Evolutionary conservation across 2,888 invertebrate species (phyloP).

Genomic region (Cancer borealis): DNA sequence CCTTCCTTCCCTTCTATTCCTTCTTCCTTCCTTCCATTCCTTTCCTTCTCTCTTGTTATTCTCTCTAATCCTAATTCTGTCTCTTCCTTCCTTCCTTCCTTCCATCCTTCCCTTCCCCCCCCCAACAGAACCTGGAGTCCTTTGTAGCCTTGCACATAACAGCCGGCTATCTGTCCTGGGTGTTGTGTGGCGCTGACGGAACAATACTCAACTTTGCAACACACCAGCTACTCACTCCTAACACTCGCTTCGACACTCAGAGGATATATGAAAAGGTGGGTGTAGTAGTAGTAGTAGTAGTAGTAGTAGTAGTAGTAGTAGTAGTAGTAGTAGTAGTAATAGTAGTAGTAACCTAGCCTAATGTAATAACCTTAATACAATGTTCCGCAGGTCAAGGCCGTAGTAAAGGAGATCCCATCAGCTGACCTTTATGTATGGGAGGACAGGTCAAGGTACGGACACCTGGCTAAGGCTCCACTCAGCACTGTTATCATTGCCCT

Average conservation of each 20-base stretch:
- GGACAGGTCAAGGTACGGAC: background rate
- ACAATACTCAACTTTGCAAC: background rate
- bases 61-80: background rate
- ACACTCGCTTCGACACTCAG: background rate
- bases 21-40: constrained; percentile 18
- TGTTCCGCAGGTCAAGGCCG: too few species aligned
- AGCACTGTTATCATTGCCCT: background rate
- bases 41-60: constrained; percentile 18
- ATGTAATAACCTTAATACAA: background rate
- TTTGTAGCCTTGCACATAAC: background rate
- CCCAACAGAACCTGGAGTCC: background rate
- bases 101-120: background rate
- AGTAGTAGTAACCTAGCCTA: background rate
- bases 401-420: background rate
- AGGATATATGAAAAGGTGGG: background rate
- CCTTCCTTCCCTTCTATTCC: constrained; percentile 24
- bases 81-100: background rate
- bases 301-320: too few species aligned
- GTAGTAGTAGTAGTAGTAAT: too few species aligned
- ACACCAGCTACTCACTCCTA: background rate
- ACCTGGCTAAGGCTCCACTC: background rate
- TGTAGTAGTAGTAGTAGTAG: background rate
- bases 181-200: background rate
- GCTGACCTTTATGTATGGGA: constrained; percentile 25
- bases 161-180: background rate